Base-by-base conservation (phyloP, 2,888 invertebrate genomes). In the Eristalinus sepulchralis region DNA sequence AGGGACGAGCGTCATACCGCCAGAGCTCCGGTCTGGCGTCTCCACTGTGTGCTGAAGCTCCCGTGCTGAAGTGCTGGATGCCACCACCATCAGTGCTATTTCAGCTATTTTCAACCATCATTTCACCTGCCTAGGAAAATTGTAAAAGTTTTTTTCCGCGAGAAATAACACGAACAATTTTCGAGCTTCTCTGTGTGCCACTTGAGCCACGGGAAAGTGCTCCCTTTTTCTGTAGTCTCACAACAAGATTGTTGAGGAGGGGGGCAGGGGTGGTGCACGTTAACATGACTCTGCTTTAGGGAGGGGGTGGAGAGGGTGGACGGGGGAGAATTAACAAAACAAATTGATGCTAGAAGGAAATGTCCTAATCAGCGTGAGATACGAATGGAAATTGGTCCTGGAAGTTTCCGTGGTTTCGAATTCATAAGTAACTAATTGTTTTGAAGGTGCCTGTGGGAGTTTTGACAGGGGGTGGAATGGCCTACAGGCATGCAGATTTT, bases 61-160 rank as follows among this genome's bases (percentile, higher is more conserved):
- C 39, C 31, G 4, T 33, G 71, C 62, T 27, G 34, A 27, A 47
- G 31, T 31, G 59, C 36, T 11, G 6, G 39, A 39, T 60, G 47
- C 60, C 73, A 66, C 57, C 17, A 60, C 22, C 53, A 8, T 63
- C 72, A 62, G 36, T 79, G 86, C 60, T 64, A 83, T 86, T 86
- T 75, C 86, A 83, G 78, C 78, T 83, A 83, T 86, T 86, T 86
- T 83, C 83, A 86, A 86, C 73, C 86, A 86, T 83, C 86, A 86
- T 86, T 86, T 86, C 86, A 86, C 86, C 86, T 86, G 83, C 86
- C 86, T 86, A 86, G 83, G 78, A 86, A 84, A 71, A 86, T 86
- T 83, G 83, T 83, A 83, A 86, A 86, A 83, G 85, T 86, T 86
- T 86, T 83, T 86, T 86, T 86, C 86, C 86, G 86, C 86, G 86